phyloP scores from a whole-genome alignment of 92 coral and sea anemone species.

The Porites evermanni region DNA sequence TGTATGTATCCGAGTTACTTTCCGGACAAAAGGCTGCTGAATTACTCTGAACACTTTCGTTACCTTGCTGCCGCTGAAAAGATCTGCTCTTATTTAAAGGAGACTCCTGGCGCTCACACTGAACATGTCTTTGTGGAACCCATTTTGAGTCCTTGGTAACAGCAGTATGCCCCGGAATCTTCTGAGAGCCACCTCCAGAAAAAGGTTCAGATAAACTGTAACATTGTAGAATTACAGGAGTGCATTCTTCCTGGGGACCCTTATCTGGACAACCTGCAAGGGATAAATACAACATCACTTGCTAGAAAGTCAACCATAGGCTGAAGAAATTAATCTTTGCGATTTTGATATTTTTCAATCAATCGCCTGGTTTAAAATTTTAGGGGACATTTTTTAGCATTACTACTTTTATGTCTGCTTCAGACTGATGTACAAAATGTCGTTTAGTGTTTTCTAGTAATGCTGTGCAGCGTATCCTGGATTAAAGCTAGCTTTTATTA shows the following conservation, averaged over 20 bases:
- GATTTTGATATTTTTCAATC: no score
- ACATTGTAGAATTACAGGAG: conserved; percentile 44
- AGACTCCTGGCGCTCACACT: background rate
- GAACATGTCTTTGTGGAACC: background rate
- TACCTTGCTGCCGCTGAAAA: background rate
- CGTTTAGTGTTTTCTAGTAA: no score
- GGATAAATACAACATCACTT: background rate
- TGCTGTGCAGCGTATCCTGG: no score
- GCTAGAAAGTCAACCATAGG: no score
- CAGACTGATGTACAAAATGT: no score
- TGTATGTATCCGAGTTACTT: background rate
- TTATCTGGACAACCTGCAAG: conserved; percentile 28
- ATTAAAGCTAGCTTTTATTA: no score
- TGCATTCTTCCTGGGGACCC: conserved; percentile 21
- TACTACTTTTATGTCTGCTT: no score
- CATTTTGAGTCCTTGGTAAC: background rate
- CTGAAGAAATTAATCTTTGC: no score
- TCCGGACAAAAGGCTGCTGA: background rate
- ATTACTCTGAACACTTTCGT: background rate
- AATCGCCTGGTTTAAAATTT: no score
- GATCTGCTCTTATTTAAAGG: background rate
- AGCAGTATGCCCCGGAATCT: background rate
- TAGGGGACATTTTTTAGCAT: no score
- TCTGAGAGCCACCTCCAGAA: background rate
- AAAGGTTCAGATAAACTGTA: conserved; percentile 39